Percentiles rank a stretch among this genome's conserved stretches.
Conservation (phyloP, 1,140 invertebrate genomes). For the Heliconius congener region DNA sequence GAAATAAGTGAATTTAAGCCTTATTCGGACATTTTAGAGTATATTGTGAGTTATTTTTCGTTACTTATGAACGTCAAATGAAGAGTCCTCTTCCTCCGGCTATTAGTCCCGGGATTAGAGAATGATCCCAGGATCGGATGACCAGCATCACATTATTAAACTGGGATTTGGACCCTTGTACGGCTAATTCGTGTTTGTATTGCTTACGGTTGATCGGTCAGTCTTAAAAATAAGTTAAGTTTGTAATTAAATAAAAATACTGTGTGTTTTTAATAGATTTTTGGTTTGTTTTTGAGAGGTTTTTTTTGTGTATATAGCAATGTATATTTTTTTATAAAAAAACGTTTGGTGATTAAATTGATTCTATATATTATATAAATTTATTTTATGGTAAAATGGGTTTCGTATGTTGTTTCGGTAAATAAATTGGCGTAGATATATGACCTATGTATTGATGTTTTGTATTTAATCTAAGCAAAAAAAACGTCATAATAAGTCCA, state of each 20-base stretch:
- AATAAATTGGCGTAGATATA: no score
- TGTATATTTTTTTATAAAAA: no score
- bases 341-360: no score
- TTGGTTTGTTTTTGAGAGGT: not conserved
- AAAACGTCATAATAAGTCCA: no score
- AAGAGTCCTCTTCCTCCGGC: slow-evolving; percentile 57
- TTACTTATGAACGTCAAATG: slow-evolving; percentile 41
- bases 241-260: not conserved
- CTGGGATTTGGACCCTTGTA: slow-evolving; percentile 73
- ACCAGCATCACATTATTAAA: slow-evolving; percentile 75
- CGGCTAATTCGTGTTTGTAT: slow-evolving; percentile 63
- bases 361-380: no score
- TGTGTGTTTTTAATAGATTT: not conserved
- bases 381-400: no score
- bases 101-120: slow-evolving; percentile 73
- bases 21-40: slow-evolving; percentile 27
- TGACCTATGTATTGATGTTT: no score
- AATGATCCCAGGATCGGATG: slow-evolving; percentile 73
- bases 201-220: slow-evolving; percentile 23
- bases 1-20: slow-evolving; percentile 31
- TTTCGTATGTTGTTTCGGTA: no score
- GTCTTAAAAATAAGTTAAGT: slow-evolving; percentile 12
- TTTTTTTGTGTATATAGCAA: no score
- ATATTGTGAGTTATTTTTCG: slow-evolving; percentile 27
- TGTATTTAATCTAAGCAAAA: no score